A percentile compares a stretch with the other conserved stretches of the same genome.
Evolutionary conservation across 2,113 vertebrate species (phyloP).

Genomic region (Oncorhynchus tshawytscha): DNA sequence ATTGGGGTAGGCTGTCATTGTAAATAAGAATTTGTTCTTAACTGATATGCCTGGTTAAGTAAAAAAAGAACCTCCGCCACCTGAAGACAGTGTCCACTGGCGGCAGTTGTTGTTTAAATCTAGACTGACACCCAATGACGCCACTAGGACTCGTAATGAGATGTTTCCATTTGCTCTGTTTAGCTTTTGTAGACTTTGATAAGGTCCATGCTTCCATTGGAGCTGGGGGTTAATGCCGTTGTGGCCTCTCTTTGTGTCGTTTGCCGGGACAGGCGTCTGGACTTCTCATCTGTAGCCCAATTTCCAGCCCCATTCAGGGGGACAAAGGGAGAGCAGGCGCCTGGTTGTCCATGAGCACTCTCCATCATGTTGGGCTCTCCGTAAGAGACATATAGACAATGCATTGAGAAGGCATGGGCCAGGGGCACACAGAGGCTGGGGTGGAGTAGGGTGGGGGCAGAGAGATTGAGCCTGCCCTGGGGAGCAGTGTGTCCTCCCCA

Average conservation of each 20-base stretch:
- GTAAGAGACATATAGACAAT: constrained; percentile 70
- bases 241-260: constrained; percentile 51
- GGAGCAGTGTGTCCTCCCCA: constrained; percentile 44
- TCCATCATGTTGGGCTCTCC: constrained; percentile 66
- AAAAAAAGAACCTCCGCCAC: background rate
- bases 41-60: too few species aligned
- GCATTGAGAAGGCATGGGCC: constrained; percentile 24
- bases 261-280: constrained; percentile 61
- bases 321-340: constrained; percentile 60
- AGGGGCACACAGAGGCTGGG: constrained; percentile 19
- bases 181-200: constrained; percentile 52
- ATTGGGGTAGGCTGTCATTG: too few species aligned
- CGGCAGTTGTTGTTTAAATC: constrained; percentile 18
- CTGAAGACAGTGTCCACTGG: background rate
- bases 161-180: constrained; percentile 49
- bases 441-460: background rate
- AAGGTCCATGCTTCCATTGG: constrained; percentile 47
- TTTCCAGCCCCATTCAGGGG: constrained; percentile 41
- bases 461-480: constrained; percentile 30
- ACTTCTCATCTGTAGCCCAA: constrained; percentile 57
- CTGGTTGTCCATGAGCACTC: constrained; percentile 54
- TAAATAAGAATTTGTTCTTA: too few species aligned
- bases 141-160: constrained; percentile 14
- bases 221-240: constrained; percentile 41
- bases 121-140: background rate